Evolutionary conservation across 64 coral and sea anemone genomes (phyloP), one percentile per base, ranked within the genome.

Genomic region (Pachyseris speciosa): DNA sequence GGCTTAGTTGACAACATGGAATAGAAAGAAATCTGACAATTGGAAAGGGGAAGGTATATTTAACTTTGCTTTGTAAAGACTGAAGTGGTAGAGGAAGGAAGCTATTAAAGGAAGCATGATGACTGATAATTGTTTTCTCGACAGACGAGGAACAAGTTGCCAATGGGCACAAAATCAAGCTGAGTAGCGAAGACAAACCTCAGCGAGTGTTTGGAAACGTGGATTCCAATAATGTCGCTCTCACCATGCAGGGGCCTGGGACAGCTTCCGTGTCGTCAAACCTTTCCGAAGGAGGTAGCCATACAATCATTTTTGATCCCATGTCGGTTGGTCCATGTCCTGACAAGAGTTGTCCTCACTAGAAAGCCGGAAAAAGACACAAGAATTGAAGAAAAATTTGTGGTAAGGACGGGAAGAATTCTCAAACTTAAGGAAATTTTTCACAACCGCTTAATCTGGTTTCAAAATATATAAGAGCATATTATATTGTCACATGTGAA

Each of bases 121-220:
- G n/a, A n/a, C n/a, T n/a, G n/a, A n/a, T n/a, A n/a, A n/a, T n/a
- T n/a, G n/a, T n/a, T n/a, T 2, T 2, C 4, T 40, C 16, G 6
- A 61, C 52, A 81, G 77, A 81, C 16, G 77, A 81, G 25, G 77
- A 61, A 41, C n/a, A 19, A 37, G 77, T 81, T 61, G 29, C 13
- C 29, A 81, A 81, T 26, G 77, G 77, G 0, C 77, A 81, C 28
- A 63, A 81, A 22, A 37, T 81, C 5, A 59, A 37, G 20, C 9
- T 81, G 0, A 16, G 6, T 11, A 81, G 27, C 11, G 52, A 5
- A n/a, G 77, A 33, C 32, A 24, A 63, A 1, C 20, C 31, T 15
- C 77, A 81, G 22, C 37, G 55, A 30, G 32, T 81, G 16, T 37
- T 81, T 24, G 53, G 77, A 7, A 37, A 81, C 33, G 55, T 63